Base-by-base conservation (phyloP, 2,113 vertebrate species). In the Phasianus colchicus region DNA sequence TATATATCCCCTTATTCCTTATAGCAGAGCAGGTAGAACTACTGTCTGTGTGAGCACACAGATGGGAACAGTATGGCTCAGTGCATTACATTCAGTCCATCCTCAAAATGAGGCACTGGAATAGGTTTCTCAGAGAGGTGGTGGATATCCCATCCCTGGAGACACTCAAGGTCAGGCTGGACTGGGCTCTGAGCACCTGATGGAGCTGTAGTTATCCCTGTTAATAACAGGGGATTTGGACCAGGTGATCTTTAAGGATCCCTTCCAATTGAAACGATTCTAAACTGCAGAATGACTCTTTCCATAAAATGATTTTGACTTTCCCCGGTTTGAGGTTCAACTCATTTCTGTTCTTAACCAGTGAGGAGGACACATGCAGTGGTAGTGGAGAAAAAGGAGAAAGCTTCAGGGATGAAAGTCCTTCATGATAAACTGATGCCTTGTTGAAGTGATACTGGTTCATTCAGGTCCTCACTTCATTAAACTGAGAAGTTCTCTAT, bases 401-500 rank as follows among this genome's bases (percentile, higher is more conserved):
- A 27, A 47, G 88, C 42, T 6, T 69, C 50, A 55, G 42, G 74
- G 32, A 71, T 0, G 0, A 36, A 83, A 88, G 36, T 34, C 21
- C n/a, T 90, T 70, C 42, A 2, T 70, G 54, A 70, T 58, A 77
- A 91, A 83, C 48, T 3, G 27, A 4, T 54, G 22, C 36, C 58
- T 75, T 91, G 24, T 93, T 91, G 54, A 36, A 73, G 63, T 73
- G 63, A 54, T 86, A 72, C 55, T 81, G 75, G 69, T 43, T 88
- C 40, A 57, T 67, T n/a, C 58, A 29, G 61, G 55, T 75, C 54
- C 52, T 86, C 61, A 45, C 88, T 90, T 96, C 86, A 90, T 38
- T 57, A 77, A 80, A 52, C 76, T 19, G 57, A 90, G 79, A 15
- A 60, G 42, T n/a, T 86, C 73, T 92, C 88, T 92, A 60, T 81